Evolutionary conservation across 2,888 invertebrate species (phyloP), one percentile per base, ranked within the genome.

Genomic region (Pristionchus arcanus): DNA sequence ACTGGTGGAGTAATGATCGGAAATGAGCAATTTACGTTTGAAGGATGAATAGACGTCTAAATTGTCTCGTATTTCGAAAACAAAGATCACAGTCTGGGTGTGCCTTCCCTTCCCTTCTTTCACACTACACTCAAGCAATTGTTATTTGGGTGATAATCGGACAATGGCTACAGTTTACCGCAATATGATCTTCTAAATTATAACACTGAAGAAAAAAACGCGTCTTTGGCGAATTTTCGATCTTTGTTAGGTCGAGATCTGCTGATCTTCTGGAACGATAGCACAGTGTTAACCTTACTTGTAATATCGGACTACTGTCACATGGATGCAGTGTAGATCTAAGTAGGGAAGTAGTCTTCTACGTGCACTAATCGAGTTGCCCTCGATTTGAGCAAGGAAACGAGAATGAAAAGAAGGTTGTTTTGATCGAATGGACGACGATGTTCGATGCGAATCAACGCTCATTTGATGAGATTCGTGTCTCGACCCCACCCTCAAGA

Each of bases 121-220:
- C 68, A 68, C 68, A 68, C 68, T 68, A 68, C 68, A 68, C 68
- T 68, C 28, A 68, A 68, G 68, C 68, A 34, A 28, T 31, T 31
- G 25, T 68, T 49, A 49, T 31, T 68, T 68, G 31, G 21, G 34
- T 16, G 68, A 34, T 68, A 16, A 34, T 13, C 31, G 16, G 31
- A 63, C 63, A 63, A 31, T 68, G 68, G 68, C 68, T 68, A 68
- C 68, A 68, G 68, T 68, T 68, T 68, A 68, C 68, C 68, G 68
- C 68, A 63, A 63, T 25, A 63, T 63, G 63, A 63, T 63, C 59
- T 63, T 63, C 63, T n/a, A 63, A 21, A 63, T n/a, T 63, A 25
- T 63, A n/a, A 63, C 63, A 63, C 63, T 63, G 63, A 63, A 63
- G 25, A 63, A 63, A 63, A 49, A 49, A 49, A 49, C 42, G 42